Evolutionary conservation across 2,888 invertebrate species (phyloP).

Genomic region (Pemphredon lugubris): DNA sequence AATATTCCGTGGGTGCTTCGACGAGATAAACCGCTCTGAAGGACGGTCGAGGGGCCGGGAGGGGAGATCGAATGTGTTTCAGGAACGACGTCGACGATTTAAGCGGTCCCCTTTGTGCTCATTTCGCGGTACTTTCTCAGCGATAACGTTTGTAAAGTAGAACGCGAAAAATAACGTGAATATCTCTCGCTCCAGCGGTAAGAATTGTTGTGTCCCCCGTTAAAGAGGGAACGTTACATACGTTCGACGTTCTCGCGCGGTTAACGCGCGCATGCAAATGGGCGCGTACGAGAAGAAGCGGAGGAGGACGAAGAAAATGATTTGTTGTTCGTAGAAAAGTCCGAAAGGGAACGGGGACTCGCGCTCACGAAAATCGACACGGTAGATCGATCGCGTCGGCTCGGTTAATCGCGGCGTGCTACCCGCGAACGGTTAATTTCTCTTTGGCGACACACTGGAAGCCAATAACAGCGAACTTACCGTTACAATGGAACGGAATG

Average conservation of each 20-base stretch:
- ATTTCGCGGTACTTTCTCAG: slow-evolving; percentile 28
- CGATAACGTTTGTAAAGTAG: slow-evolving; percentile 23
- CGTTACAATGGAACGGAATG: neutral
- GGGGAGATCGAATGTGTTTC: slow-evolving; percentile 33
- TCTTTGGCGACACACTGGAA: slow-evolving; percentile 35
- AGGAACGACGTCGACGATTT: slow-evolving; percentile 21
- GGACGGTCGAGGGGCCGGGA: slow-evolving; percentile 11
- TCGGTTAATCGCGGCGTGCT: too few relatives aligned
- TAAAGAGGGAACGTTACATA: too few relatives aligned
- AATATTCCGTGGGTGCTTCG: slow-evolving; percentile 53
- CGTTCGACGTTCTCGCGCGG: too few relatives aligned
- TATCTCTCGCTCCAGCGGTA: slow-evolving; percentile 20
- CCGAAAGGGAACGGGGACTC: neutral
- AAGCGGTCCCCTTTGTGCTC: slow-evolving; percentile 25
- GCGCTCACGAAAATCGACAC: too few relatives aligned
- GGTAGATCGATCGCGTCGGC: too few relatives aligned
- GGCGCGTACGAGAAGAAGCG: too few relatives aligned
- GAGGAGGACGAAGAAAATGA: neutral
- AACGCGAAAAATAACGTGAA: slow-evolving; percentile 12
- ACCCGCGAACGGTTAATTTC: slow-evolving; percentile 43
- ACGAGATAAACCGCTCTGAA: slow-evolving; percentile 38
- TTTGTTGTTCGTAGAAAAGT: neutral
- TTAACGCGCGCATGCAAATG: too few relatives aligned
- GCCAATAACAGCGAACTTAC: slow-evolving; percentile 31
- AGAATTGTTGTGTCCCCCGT: too few relatives aligned